These are phyloP conservation scores for Tipula vernalis DNA, from an alignment of 2,888 invertebrate species.

Conservation along the genomic window DNA sequence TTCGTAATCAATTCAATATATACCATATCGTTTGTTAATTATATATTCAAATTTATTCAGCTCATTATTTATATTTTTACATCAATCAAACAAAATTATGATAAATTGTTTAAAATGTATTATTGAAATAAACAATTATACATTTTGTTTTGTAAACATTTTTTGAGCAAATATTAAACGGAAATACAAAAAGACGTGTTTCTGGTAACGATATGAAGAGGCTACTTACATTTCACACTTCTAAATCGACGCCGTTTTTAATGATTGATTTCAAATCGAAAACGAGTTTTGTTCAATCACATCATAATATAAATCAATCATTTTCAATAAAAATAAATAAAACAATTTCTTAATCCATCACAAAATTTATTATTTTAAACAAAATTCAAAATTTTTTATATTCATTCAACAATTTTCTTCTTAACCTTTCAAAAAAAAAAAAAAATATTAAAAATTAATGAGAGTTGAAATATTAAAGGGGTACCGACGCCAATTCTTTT, in stretches of 20 bases:
- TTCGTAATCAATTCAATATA: background rate
- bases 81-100: slow-evolving; percentile 4
- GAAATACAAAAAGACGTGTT: background rate
- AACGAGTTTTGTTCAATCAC: background rate
- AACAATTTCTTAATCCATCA: background rate
- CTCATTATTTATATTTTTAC: background rate
- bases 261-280: background rate
- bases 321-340: background rate
- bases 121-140: background rate
- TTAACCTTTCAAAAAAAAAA: background rate
- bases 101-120: background rate
- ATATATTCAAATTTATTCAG: background rate
- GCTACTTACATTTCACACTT: background rate
- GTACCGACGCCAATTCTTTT: background rate
- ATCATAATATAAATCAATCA: background rate
- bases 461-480: background rate
- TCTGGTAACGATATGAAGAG: background rate
- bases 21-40: background rate
- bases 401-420: background rate
- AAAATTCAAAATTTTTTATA: background rate
- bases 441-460: background rate
- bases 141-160: background rate
- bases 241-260: background rate
- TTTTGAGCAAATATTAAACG: background rate
- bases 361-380: background rate